A percentile compares a stretch with the other conserved stretches of the same genome.
Conservation (phyloP, 2,888 invertebrate species). For the Blera fallax region DNA sequence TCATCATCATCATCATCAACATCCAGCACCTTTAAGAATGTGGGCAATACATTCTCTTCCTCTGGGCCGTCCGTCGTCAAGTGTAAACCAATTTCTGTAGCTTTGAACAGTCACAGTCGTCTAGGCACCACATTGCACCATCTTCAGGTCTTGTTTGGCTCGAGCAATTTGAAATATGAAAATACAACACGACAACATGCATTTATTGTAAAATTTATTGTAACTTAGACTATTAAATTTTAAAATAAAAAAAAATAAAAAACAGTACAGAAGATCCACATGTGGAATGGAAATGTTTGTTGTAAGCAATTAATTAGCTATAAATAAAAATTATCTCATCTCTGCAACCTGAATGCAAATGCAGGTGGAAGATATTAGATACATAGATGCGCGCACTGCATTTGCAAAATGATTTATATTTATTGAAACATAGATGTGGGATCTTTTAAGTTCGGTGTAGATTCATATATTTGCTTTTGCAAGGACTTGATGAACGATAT, state of each 20-base stretch:
- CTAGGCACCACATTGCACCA: constrained; percentile 43
- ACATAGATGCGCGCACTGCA: constrained; percentile 54
- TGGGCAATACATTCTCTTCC: constrained; percentile 57
- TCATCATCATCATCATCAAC: constrained; percentile 49
- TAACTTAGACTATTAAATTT: constrained; percentile 50
- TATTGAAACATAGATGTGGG: constrained; percentile 55
- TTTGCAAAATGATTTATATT: constrained; percentile 65
- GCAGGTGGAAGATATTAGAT: constrained; percentile 71
- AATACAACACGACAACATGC: constrained; percentile 72
- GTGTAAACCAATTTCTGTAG: constrained; percentile 64
- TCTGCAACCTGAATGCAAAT: constrained; percentile 70
- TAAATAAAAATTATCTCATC: constrained; percentile 73
- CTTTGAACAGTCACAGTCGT: constrained; percentile 43
- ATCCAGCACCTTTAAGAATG: constrained; percentile 54
- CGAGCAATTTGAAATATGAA: constrained; percentile 65
- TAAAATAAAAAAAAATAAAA: constrained; percentile 10
- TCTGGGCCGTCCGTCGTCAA: constrained; percentile 52
- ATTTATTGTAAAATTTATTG: constrained; percentile 68
- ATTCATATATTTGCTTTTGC: neutral
- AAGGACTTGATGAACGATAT: constrained; percentile 2
- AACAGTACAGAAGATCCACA: constrained; percentile 33
- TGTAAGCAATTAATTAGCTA: constrained; percentile 72
- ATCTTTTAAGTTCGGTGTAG: constrained; percentile 29
- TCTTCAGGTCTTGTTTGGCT: constrained; percentile 15
- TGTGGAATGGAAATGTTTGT: constrained; percentile 62